Evolutionary conservation across 2,113 vertebrate genomes (phyloP).

Genomic region (Nanorana parkeri): DNA sequence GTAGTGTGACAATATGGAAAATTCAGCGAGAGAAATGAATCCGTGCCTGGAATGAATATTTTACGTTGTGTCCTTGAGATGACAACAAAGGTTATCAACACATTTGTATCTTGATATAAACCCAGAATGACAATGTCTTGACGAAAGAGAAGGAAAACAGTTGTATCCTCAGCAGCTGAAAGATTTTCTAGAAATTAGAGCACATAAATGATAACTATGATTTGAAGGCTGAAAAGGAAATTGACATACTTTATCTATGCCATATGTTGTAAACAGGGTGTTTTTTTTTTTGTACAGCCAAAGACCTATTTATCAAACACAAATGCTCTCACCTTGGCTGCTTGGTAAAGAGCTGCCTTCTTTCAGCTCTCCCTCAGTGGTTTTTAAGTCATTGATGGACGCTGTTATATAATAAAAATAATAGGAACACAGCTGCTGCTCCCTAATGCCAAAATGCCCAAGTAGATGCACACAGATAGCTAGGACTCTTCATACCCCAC

Average conservation of each 20-base stretch:
- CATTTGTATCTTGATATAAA: constrained; percentile 38
- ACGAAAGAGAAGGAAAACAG: constrained; percentile 31
- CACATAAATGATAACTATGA: constrained; percentile 22
- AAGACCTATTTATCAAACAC: neutral
- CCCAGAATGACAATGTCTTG: constrained; percentile 11
- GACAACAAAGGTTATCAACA: constrained; percentile 46
- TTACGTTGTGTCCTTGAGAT: constrained; percentile 46
- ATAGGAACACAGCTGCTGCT: constrained; percentile 20
- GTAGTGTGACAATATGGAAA: constrained; percentile 31
- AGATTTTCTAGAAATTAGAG: neutral
- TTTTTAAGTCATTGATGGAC: neutral
- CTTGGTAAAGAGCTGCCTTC: constrained; percentile 20
- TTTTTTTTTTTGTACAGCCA: neutral
- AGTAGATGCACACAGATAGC: neutral
- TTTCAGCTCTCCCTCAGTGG: neutral
- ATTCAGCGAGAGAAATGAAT: constrained; percentile 30
- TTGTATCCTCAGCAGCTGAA: neutral
- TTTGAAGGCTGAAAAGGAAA: neutral
- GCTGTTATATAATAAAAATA: constrained; percentile 4
- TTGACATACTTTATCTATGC: constrained; percentile 1
- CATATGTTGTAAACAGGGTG: neutral
- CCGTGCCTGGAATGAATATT: constrained; percentile 51
- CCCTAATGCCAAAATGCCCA: neutral
- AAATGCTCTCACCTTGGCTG: constrained; percentile 17
- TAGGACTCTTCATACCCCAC: neutral